Conservation (phyloP, 2,797 vertebrate species). For the Yasuhikotakia modesta region DNA sequence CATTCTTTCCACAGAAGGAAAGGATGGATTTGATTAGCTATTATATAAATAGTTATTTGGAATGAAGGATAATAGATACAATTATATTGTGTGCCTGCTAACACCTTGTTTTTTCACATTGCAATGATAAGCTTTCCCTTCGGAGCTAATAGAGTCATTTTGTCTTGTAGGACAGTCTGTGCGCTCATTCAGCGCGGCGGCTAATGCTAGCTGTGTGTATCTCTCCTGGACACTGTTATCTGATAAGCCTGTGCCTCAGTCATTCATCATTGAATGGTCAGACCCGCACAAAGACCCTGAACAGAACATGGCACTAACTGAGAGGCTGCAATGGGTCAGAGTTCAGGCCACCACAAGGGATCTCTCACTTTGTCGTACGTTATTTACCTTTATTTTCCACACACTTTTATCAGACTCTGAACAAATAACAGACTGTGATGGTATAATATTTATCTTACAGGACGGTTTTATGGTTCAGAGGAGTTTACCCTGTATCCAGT, state of each 20-base stretch:
- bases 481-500: conserved; percentile 88
- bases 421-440: background rate
- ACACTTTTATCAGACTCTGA: background rate
- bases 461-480: conserved; percentile 83
- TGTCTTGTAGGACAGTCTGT: conserved; percentile 47
- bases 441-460: conserved; percentile 65
- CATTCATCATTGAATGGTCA: conserved; percentile 87
- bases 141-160: background rate
- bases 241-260: conserved; percentile 64
- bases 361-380: conserved; percentile 69
- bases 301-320: conserved; percentile 59
- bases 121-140: background rate
- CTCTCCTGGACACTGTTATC: conserved; percentile 82
- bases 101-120: background rate
- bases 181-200: conserved; percentile 55
- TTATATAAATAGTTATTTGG: conserved; percentile 4
- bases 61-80: background rate
- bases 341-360: conserved; percentile 70
- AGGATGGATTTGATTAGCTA: conserved; percentile 25
- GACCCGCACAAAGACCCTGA: conserved; percentile 66
- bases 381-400: background rate
- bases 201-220: conserved; percentile 84
- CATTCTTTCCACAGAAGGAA: background rate
- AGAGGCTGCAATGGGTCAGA: conserved; percentile 78
- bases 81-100: conserved; percentile 20